Base-by-base conservation (phyloP, 2,797 vertebrate genomes). In the Hoplostethus mediterraneus region DNA sequence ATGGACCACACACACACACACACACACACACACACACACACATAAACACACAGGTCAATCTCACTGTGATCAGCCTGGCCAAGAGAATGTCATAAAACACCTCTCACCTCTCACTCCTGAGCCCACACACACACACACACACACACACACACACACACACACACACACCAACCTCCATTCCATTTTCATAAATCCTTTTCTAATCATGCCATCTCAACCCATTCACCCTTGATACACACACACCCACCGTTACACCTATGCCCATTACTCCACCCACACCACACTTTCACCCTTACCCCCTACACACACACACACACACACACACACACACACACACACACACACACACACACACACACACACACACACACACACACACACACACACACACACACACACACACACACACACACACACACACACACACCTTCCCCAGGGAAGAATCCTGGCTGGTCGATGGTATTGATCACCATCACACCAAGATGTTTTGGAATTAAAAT, bases 401-500 rank as follows among this genome's bases (percentile, higher is more conserved):
- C 60, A 61, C 33, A 58, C 13, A 28, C 56, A 40, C 57, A 51
- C 16, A 55, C 57, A 63, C 36, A 55, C 44, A 62, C 31, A 51
- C 36, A 65, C 45, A 59, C 21, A n/a, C 31, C n/a, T 81, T 60
- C 17, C 67, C 73, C 48, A 58, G 44, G 76, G 82, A 82, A 87
- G 75, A 81, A 77, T 67, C 48, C 58, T 58, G 51, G 21, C 51
- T 47, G 79, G 79, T 91, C 81, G 65, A 88, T 88, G 16, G 33
- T 87, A 86, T 88, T 81, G 87, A 86, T 68, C 69, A 68, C 77
- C 14, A 83, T 86, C 73, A 59, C 51, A 38, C 63, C 30, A 56
- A 71, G 66, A 77, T 72, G 72, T 83, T 89, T 86, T 67, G 88
- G 87, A 89, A 91, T 92, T 89, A 89, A 90, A 90, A 85, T 82